Evolutionary conservation across 2,888 invertebrate species (phyloP), one percentile per base, ranked within the genome.

Genomic region (Catocala fraxini): DNA sequence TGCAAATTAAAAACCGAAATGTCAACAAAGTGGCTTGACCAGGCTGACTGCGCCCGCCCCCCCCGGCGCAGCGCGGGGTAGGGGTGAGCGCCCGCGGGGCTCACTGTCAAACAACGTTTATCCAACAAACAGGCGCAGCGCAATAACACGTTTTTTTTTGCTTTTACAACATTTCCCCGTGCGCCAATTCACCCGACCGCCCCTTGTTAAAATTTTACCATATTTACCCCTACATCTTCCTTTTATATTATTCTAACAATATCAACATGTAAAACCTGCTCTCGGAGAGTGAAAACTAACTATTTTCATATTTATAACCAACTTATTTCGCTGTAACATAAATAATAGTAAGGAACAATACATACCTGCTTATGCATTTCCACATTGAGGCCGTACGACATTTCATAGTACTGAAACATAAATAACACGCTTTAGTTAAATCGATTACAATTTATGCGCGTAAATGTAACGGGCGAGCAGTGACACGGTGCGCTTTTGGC

Each of bases 361-460:
- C 96, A 95, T 95, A 98, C 98, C 97, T 99, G 98, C 96, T 99
- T 99, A 94, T 98, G 98, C 98, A 99, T 98, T 95, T 99, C 99
- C 89, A 98, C 98, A 95, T 98, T 98, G 94, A 99, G 97, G 84
- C 98, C 98, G 95, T 98, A 98, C 62, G 98, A 98, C 98, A 99
- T 98, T 96, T 99, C 99, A 95, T 98, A 98, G 95, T 98, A 99
- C 98, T 98, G 97, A 85, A 97, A 97, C 93, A 95, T 87, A 95
- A 94, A 94, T 71, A 78, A 81, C 73, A 85, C 75, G 77, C 77
- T 85, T 91, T 88, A 89, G 86, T 79, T 57, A 78, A 85, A 83
- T 85, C 85, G 83, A 84, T 88, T 84, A 88, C 75, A 79, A 78
- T 83, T 77, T 77, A 83, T 81, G 82, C 78, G 78, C 73, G 82